Evolutionary conservation across 2,888 invertebrate species (phyloP).

Genomic region (Cyrtodaria siliqua): DNA sequence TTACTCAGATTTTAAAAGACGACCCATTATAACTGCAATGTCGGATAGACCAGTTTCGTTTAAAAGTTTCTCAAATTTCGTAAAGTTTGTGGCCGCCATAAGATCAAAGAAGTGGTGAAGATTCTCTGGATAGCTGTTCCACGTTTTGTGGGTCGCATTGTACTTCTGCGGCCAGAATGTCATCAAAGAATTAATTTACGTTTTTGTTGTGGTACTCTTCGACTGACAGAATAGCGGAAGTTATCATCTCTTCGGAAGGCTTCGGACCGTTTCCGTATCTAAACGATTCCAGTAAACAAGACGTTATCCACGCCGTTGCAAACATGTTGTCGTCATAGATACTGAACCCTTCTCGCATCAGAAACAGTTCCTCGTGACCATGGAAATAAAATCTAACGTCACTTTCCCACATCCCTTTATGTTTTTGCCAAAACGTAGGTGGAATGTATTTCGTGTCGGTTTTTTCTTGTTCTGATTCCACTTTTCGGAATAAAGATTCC

Average conservation of each 20-base stretch:
- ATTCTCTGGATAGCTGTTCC: conserved; percentile 73
- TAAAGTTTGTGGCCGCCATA: conserved; percentile 61
- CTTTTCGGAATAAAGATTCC: conserved; percentile 55
- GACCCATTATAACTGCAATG: conserved; percentile 65
- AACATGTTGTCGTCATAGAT: conserved; percentile 83
- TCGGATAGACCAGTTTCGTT: conserved; percentile 65
- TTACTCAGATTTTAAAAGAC: conserved; percentile 67
- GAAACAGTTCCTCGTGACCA: conserved; percentile 67
- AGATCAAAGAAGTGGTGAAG: conserved; percentile 67
- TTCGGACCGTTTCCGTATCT: conserved; percentile 60
- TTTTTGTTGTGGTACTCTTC: conserved; percentile 74
- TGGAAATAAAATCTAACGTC: conserved; percentile 78
- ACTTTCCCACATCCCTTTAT: conserved; percentile 78
- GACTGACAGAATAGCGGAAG: conserved; percentile 59
- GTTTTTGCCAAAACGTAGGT: conserved; percentile 72
- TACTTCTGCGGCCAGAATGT: conserved; percentile 80
- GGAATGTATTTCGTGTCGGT: conserved; percentile 60
- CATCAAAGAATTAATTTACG: conserved; percentile 73
- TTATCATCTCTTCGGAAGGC: conserved; percentile 59
- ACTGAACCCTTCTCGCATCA: conserved; percentile 69
- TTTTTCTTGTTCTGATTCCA: conserved; percentile 64
- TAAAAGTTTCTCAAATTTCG: conserved; percentile 67
- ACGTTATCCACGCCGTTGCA: conserved; percentile 79
- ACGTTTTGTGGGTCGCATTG: conserved; percentile 67
- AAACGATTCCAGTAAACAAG: conserved; percentile 74